Evolutionary conservation across 2,888 invertebrate genomes (phyloP), one percentile per base, ranked within the genome.

Genomic region (Mechanitis messenoides): DNA sequence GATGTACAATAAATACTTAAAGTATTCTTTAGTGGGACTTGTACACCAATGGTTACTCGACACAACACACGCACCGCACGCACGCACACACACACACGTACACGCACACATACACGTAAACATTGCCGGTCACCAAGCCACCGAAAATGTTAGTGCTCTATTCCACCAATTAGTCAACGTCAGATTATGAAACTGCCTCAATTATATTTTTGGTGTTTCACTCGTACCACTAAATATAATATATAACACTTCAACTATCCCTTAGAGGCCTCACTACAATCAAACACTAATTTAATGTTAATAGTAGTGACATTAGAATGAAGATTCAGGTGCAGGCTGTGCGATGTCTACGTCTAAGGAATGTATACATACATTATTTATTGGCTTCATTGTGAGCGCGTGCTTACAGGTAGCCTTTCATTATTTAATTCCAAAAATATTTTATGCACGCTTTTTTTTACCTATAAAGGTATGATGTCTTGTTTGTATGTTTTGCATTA

Each of bases 391-490:
- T 53, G 35, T 47, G 31, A 64, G 53, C 59, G 59, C 55, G 60
- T 64, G 59, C 59, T 58, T 56, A 50, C 58, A 62, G 42, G 57
- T 63, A 58, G 53, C 58, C 59, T 58, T 45, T 60, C 33, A 53
- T 58, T 56, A 58, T 55, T 59, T 66, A 66, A 60, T 55, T 57
- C 62, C 68, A 68, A 68, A 58, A 56, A 68, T 62, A 64, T 59
- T 74, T 69, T 61, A 70, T 69, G 78, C 76, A 80, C 78, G 81
- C 85, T 84, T 79, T 86, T 84, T 69, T 73, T 20, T 20, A 20
- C 20, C 1, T 20, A 20, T 72, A 84, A 85, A 85, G 80, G 83
- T 84, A 80, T 71, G 82, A 76, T 75, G 78, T 81, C 76, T 84
- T 84, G 84, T 84, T 83, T 78, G 81, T 79, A 73, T 20, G 42